Percentiles rank a stretch among this genome's conserved stretches.
These are phyloP conservation scores for Astropecten irregularis DNA, from an alignment of 53 echinoderm and acorn worm species.

Conservation along the genomic window DNA sequence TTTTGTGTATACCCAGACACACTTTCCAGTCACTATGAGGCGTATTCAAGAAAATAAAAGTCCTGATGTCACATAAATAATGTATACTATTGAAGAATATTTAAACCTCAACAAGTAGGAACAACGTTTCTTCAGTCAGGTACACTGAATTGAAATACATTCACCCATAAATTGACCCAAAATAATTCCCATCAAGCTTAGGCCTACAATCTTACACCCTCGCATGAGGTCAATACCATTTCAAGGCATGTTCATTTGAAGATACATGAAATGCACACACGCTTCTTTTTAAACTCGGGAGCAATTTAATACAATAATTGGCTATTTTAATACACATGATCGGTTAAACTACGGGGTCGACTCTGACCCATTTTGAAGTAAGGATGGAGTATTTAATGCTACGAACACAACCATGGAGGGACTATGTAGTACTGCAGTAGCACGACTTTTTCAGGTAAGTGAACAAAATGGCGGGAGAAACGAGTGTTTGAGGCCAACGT, in stretches of 20 bases:
- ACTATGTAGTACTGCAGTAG: conserved; percentile 41
- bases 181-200: not conserved
- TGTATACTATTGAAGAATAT: too few relatives aligned
- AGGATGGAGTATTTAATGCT: not conserved
- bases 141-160: too few relatives aligned
- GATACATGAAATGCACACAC: too few relatives aligned
- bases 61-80: too few relatives aligned
- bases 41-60: too few relatives aligned
- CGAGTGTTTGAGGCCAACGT: not conserved
- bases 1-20: not conserved
- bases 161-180: too few relatives aligned
- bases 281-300: too few relatives aligned
- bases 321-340: not conserved
- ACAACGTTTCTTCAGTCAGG: too few relatives aligned
- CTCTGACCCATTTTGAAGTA: not conserved
- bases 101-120: too few relatives aligned
- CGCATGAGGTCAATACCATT: not conserved
- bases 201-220: not conserved
- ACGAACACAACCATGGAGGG: not conserved
- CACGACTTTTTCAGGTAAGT: conserved; percentile 52
- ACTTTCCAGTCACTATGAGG: not conserved
- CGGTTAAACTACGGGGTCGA: not conserved
- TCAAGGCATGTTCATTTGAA: not conserved
- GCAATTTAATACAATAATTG: too few relatives aligned
- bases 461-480: conserved; percentile 3